Conservation (phyloP, 2,888 invertebrate species). For the Zootermopsis nevadensis region DNA sequence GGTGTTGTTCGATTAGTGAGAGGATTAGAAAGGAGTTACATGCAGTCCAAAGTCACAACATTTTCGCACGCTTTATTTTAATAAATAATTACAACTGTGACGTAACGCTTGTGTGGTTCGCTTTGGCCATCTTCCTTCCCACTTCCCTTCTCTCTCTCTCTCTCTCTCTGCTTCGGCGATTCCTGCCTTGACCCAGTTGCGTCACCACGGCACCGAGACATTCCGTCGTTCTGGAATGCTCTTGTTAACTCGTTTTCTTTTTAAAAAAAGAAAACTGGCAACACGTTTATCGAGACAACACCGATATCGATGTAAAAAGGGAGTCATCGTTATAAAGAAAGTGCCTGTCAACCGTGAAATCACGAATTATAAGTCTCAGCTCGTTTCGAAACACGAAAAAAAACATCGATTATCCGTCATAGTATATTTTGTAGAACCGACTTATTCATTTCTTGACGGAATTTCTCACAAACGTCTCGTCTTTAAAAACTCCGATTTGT, state of each 20-base stretch:
- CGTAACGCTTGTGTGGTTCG: too few relatives aligned
- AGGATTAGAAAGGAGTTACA: too few relatives aligned
- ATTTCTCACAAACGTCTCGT: too few relatives aligned
- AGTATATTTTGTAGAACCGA: not conserved
- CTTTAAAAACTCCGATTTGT: too few relatives aligned
- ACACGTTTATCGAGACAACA: not conserved
- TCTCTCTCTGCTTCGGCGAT: not conserved
- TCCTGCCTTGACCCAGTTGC: slow-evolving; percentile 17
- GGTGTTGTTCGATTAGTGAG: too few relatives aligned
- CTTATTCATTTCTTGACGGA: too few relatives aligned
- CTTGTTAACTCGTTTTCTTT: not conserved
- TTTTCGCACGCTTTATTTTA: too few relatives aligned
- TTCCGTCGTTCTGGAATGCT: not conserved
- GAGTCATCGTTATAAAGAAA: not conserved
- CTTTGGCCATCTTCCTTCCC: too few relatives aligned
- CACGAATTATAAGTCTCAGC: not conserved
- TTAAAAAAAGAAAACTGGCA: not conserved
- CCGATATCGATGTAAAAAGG: not conserved
- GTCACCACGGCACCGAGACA: not conserved
- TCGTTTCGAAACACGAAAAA: not conserved
- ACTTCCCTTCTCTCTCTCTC: not conserved
- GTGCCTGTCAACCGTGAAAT: not conserved
- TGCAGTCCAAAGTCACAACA: too few relatives aligned
- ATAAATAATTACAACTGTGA: too few relatives aligned
- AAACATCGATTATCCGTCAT: not conserved